Evolutionary conservation across 2,113 vertebrate genomes (phyloP).

Genomic region (Nothobranchius furzeri): DNA sequence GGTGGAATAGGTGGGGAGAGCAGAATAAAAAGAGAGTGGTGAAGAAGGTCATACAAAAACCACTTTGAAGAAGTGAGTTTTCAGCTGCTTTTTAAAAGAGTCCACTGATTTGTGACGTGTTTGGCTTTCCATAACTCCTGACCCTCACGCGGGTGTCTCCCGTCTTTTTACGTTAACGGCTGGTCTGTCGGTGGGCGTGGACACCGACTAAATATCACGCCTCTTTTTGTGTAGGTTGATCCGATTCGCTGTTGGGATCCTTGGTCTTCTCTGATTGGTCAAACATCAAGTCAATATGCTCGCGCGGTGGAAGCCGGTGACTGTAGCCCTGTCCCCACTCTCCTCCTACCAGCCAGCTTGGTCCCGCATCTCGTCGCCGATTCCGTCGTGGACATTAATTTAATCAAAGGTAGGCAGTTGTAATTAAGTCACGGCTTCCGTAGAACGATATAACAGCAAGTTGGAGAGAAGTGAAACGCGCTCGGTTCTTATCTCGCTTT

Average conservation of each 20-base stretch:
- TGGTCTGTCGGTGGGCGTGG: too few species aligned
- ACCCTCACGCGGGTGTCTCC: too few species aligned
- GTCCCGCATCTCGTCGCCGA: neutral
- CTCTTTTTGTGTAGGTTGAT: slow-evolving; percentile 11
- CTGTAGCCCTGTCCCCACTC: neutral
- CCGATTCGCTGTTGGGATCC: slow-evolving; percentile 26
- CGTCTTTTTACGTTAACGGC: too few species aligned
- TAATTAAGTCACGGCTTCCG: too few species aligned
- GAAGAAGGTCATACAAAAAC: too few species aligned
- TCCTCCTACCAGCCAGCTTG: neutral
- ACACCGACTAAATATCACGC: neutral
- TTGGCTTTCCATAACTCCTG: too few species aligned
- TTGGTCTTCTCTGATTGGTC: slow-evolving; percentile 47
- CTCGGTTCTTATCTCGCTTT: neutral
- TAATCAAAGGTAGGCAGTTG: slow-evolving; percentile 27
- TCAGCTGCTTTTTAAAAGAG: too few species aligned
- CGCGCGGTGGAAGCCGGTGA: slow-evolving; percentile 5
- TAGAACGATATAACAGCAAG: neutral
- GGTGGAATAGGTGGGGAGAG: too few species aligned
- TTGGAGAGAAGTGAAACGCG: neutral
- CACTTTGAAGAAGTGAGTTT: too few species aligned
- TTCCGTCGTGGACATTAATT: slow-evolving; percentile 5
- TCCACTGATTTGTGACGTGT: too few species aligned
- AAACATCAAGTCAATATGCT: neutral
- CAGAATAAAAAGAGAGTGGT: too few species aligned